Base-by-base conservation (phyloP, 1,140 invertebrate genomes). In the Diuraphis noxia region DNA sequence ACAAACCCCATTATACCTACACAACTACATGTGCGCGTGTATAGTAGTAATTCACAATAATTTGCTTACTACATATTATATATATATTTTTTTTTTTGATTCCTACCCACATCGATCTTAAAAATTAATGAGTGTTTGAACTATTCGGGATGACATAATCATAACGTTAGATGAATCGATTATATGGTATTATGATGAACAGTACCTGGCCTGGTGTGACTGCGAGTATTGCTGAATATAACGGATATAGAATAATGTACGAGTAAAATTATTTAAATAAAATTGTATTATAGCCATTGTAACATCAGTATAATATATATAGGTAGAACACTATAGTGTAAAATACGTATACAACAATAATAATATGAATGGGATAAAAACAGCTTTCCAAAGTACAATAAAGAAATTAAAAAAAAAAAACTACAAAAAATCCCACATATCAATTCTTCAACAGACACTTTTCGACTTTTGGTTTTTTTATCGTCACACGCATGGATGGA, bases 401-500 rank as follows among this genome's bases (percentile, higher is more conserved):
- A 5, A 72, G 56, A 72, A 34, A 72, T 72, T 63, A 5, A 30
- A 72, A 72, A 63, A 63, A 52, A 63, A 72, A n/a, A n/a, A 17
- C 3, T 72, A 72, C 56, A 72, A 34, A 3, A 72, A 63, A 63
- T 56, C 56, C 46, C 21, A 49, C 10, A 56, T 17, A n/a, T 19
- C 13, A 30, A 72, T 72, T n/a, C 56, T n/a, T 72, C 30, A 2
- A n/a, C n/a, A 17, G 56, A n/a, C 43, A 49, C 84, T 86, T 86
- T 36, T 86, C 43, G 84, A 86, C 43, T 86, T 49, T 49, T 36
- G 34, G 43, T 86, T 86, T 86, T 34, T 43, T 86, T 43, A 49
- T 86, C 84, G 43, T 86, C 21, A 86, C 43, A 34, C n/a, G n/a
- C 84, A 86, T 49, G 84, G 34, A 3, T 86, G n/a, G 43, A 86